Conservation (phyloP, 2,888 invertebrate species). For the Acleris sparsana region DNA sequence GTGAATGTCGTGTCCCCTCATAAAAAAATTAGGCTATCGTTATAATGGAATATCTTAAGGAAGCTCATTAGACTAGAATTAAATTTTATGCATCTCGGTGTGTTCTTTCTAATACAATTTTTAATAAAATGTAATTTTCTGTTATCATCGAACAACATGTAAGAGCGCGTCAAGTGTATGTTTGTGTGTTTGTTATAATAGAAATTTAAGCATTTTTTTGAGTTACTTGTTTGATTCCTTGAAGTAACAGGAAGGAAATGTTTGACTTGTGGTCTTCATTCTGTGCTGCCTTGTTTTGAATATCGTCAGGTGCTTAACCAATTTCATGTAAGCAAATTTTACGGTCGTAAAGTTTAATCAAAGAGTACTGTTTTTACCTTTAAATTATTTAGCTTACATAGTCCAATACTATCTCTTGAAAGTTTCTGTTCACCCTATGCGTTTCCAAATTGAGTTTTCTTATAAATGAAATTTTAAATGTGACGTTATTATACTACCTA, state of each 20-base stretch:
- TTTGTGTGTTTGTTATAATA: slow-evolving; percentile 36
- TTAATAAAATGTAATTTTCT: slow-evolving; percentile 48
- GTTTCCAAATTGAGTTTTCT: slow-evolving; percentile 36
- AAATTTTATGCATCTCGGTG: slow-evolving; percentile 61
- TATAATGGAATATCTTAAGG: slow-evolving; percentile 63
- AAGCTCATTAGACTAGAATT: slow-evolving; percentile 67
- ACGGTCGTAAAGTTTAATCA: slow-evolving; percentile 31
- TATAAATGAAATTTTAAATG: slow-evolving; percentile 49
- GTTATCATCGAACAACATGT: slow-evolving; percentile 49
- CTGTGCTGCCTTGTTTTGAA: slow-evolving; percentile 39
- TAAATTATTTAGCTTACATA: slow-evolving; percentile 46
- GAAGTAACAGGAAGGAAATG: not conserved
- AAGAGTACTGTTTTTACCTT: slow-evolving; percentile 38
- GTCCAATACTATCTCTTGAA: not conserved
- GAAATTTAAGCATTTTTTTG: slow-evolving; percentile 27
- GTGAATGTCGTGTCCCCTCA: slow-evolving; percentile 78
- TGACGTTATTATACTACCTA: slow-evolving; percentile 40
- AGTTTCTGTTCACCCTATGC: slow-evolving; percentile 8
- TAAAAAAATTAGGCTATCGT: slow-evolving; percentile 50
- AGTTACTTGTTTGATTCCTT: slow-evolving; percentile 13
- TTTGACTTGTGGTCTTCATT: slow-evolving; percentile 38
- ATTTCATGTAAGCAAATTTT: slow-evolving; percentile 51
- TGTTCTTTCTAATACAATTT: slow-evolving; percentile 63
- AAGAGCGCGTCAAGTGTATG: slow-evolving; percentile 30
- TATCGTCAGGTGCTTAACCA: slow-evolving; percentile 63